Evolutionary conservation across 1,140 invertebrate species (phyloP).

Genomic region (Macrocentrus cingulum): DNA sequence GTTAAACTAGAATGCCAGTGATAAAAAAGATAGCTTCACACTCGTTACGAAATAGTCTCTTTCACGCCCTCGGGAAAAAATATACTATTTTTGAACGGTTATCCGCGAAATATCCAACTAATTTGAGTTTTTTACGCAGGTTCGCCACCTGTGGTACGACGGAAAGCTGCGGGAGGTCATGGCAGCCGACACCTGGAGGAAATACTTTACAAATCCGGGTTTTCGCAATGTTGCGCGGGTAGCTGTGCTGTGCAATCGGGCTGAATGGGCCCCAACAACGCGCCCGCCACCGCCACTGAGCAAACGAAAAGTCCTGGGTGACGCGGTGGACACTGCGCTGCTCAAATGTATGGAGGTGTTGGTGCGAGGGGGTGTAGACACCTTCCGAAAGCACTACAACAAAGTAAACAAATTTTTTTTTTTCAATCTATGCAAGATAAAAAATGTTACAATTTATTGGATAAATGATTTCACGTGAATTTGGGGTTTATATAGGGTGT

Average conservation of each 20-base stretch:
- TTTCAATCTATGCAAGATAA: not conserved
- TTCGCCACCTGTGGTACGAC: slow-evolving; percentile 72
- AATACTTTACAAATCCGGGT: slow-evolving; percentile 59
- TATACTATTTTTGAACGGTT: no score
- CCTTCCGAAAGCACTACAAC: slow-evolving; percentile 65
- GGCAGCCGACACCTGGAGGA: slow-evolving; percentile 50
- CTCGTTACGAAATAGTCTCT: no score
- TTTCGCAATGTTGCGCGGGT: slow-evolving; percentile 68
- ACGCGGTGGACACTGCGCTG: slow-evolving; percentile 81
- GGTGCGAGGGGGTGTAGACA: slow-evolving; percentile 66
- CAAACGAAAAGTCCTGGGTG: slow-evolving; percentile 70
- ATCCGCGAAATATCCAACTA: no score
- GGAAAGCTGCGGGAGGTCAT: slow-evolving; percentile 61
- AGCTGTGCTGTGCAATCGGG: slow-evolving; percentile 76
- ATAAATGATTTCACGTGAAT: not conserved
- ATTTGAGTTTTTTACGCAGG: slow-evolving; percentile 19
- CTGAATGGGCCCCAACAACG: slow-evolving; percentile 65
- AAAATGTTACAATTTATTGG: not conserved
- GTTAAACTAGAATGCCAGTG: no score
- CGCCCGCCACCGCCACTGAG: slow-evolving; percentile 66
- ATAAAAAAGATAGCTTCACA: no score
- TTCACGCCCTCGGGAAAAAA: no score
- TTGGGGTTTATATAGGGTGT: no score
- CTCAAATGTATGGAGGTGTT: slow-evolving; percentile 74
- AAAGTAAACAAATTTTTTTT: slow-evolving; percentile 62